Conservation (phyloP, 2,888 invertebrate genomes). For the Microchrysa polita region DNA sequence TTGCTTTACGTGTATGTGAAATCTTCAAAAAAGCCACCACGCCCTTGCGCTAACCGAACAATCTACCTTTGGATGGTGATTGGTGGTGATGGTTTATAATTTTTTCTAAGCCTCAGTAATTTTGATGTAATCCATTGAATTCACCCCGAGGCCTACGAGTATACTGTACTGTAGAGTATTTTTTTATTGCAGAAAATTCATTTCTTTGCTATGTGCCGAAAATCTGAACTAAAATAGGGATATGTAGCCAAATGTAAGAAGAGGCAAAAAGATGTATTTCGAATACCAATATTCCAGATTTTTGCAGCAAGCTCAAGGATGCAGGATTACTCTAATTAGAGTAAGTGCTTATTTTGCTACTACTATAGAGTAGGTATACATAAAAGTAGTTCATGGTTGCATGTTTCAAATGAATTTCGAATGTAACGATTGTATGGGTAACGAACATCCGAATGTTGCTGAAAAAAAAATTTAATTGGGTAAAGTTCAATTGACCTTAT, state of each 20-base stretch:
- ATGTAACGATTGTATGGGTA: no score
- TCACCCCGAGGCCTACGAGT: constrained; percentile 17
- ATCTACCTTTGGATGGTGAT: background rate
- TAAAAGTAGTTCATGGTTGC: no score
- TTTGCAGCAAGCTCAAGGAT: background rate
- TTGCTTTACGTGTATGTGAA: background rate
- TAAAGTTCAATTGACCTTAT: no score
- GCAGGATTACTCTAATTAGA: constrained; percentile 14
- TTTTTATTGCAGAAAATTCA: background rate
- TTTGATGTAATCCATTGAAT: constrained; percentile 42
- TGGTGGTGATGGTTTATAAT: constrained; percentile 37
- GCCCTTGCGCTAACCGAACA: no score
- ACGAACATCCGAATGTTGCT: no score
- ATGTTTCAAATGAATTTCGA: no score
- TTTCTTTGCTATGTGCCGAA: background rate
- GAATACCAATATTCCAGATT: background rate
- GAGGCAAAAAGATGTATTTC: background rate
- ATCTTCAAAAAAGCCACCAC: constrained; percentile 21
- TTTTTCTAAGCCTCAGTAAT: constrained; percentile 36
- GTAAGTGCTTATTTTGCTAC: constrained; percentile 13
- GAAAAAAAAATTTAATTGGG: no score
- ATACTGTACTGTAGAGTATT: constrained; percentile 29
- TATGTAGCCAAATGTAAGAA: no score
- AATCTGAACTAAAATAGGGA: background rate
- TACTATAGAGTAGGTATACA: background rate